Percentiles rank a stretch among this genome's conserved stretches.
These are phyloP conservation scores for Hippocampus mohnikei DNA, from an alignment of 2,113 vertebrate species.

Conservation along the genomic window DNA sequence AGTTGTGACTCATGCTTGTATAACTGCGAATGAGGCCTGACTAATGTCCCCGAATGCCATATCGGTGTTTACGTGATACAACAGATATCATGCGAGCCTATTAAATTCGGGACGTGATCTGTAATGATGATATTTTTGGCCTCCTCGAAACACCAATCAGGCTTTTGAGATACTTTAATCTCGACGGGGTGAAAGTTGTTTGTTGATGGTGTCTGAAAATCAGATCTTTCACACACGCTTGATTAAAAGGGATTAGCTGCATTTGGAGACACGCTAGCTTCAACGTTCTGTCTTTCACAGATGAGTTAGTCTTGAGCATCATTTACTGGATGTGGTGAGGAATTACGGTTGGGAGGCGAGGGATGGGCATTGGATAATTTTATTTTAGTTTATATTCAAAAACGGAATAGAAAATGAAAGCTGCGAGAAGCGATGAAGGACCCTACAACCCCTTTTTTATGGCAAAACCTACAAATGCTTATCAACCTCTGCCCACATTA, in stretches of 20 bases:
- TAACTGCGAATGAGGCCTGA: neutral
- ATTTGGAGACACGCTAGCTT: conserved; percentile 4
- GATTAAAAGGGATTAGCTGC: conserved; percentile 11
- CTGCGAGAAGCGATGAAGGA: neutral
- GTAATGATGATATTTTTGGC: conserved; percentile 1
- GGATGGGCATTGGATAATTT: neutral
- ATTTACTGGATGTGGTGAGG: neutral
- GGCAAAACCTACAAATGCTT: no score
- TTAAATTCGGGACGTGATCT: neutral
- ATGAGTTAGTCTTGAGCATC: neutral
- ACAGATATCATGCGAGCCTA: neutral
- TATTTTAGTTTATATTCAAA: neutral
- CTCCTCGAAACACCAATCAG: conserved; percentile 5
- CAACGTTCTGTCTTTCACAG: neutral
- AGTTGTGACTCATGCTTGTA: neutral
- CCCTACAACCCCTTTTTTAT: no score
- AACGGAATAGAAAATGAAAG: neutral
- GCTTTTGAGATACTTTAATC: neutral
- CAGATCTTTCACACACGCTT: neutral
- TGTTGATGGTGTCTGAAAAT: conserved; percentile 1
- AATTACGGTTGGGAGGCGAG: neutral
- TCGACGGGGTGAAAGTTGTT: neutral
- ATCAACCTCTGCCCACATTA: no score
- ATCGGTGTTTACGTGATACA: conserved; percentile 1
- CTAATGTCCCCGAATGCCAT: neutral